Evolutionary conservation across 1,140 invertebrate genomes (phyloP), one percentile per base, ranked within the genome.

Genomic region (Gryon sp.): DNA sequence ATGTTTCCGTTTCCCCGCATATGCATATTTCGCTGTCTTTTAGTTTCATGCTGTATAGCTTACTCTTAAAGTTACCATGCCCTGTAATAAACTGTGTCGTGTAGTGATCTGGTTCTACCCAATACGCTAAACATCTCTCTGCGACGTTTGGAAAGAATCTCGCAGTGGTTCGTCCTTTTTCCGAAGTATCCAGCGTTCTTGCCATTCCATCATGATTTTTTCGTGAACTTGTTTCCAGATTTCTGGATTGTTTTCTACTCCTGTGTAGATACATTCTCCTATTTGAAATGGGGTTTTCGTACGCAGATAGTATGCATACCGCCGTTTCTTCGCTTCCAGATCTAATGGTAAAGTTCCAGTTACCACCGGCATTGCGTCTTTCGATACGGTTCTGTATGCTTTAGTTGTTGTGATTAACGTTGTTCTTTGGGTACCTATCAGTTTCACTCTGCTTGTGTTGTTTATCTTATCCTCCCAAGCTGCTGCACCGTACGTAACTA

Each of bases 291-390:
- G 0, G n/a, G 3, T 15, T 9, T 40, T 43, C 38, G n/a, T n/a
- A n/a, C 28, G 28, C 2, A 32, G 28, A 11, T 38, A 38, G 8
- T 38, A 38, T 3, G 3, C 34, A 15, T 2, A 38, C 2, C 34
- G n/a, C 14, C 14, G 12, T 15, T 38, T 38, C 14, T 38, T 38
- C n/a, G 34, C 34, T 16, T 38, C 5, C 1, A 70, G 1, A 30
- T 79, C 72, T 6, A 76, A 41, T 7, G 75, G 80, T 1, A 65
- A 11, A 0, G 0, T 24, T 2, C 57, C 72, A 0, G n/a, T n/a
- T n/a, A n/a, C n/a, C n/a, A n/a, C n/a, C n/a, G n/a, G n/a, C n/a
- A 48, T 18, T 20, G 41, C 50, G 0, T 36, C 41, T 5, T 9
- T 55, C 0, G 59, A 50, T 1, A 32, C 16, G 0, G 65, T 76